phyloP scores from a whole-genome alignment of 2,113 vertebrate species.

The Ivindomyrus marchei region DNA sequence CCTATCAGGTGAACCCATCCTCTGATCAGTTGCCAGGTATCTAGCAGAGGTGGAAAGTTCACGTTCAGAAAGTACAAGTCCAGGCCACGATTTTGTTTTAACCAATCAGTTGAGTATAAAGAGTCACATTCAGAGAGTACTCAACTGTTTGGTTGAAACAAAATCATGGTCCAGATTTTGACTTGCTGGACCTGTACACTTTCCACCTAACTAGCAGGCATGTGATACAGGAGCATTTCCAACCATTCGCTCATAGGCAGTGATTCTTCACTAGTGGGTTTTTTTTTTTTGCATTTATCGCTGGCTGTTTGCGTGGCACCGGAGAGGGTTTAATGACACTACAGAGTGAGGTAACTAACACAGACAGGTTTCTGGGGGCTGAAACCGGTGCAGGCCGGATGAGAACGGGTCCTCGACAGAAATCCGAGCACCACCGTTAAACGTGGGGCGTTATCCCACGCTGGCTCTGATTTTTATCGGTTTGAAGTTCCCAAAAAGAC shows the following conservation, averaged over 20 bases:
- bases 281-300: background rate
- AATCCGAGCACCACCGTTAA: background rate
- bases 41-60: no score
- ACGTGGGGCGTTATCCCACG: background rate
- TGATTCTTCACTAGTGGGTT: background rate
- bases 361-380: background rate
- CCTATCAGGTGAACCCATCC: background rate
- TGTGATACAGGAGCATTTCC: background rate
- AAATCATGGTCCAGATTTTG: no score
- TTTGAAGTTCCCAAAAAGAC: background rate
- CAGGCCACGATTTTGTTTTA: no score
- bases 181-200: no score
- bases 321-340: constrained; percentile 24
- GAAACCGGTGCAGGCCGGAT: background rate
- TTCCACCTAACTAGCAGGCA: background rate
- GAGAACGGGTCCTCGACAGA: background rate
- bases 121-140: no score
- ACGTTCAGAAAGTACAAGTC: no score
- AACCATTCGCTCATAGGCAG: background rate
- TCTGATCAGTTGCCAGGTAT: background rate
- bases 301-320: background rate
- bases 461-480: background rate
- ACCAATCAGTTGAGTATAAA: no score
- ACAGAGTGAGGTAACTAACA: constrained; percentile 15
- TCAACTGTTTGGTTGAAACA: no score